These are phyloP conservation scores for Brachypteracias leptosomus DNA, from an alignment of 2,113 vertebrate genomes.

Conservation along the genomic window DNA sequence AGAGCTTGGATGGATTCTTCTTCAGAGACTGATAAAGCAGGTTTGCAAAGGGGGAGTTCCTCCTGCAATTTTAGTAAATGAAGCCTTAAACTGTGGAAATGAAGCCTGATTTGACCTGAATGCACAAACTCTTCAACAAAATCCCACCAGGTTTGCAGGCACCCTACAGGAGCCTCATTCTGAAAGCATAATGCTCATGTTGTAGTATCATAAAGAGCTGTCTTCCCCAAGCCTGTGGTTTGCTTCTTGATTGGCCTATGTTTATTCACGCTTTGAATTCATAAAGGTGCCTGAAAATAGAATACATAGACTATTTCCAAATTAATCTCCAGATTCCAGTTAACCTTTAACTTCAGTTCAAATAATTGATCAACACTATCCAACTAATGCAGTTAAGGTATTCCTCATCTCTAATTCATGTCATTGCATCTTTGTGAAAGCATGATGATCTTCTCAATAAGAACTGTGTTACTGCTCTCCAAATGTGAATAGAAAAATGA, in stretches of 20 bases:
- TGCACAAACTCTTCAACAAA: neutral
- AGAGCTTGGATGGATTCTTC: neutral
- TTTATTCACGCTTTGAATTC: neutral
- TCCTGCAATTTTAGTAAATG: neutral
- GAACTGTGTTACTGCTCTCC: neutral
- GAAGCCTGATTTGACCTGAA: neutral
- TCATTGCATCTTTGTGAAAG: neutral
- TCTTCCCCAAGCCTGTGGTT: neutral
- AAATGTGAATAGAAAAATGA: neutral
- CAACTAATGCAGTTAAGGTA: neutral
- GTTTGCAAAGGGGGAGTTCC: neutral
- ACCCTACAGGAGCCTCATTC: neutral
- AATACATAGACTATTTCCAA: neutral
- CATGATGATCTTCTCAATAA: neutral
- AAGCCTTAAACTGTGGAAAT: neutral
- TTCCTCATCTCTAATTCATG: neutral
- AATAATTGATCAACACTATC: neutral
- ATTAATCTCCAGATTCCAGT: neutral
- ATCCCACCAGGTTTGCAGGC: neutral
- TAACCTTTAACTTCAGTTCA: neutral
- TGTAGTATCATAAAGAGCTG: neutral
- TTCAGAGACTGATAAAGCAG: fast-evolving
- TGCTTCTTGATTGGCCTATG: neutral
- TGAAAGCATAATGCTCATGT: neutral
- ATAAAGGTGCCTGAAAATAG: neutral